Base-by-base conservation (phyloP, 2,888 invertebrate genomes). In the Luffia ferchaultella region DNA sequence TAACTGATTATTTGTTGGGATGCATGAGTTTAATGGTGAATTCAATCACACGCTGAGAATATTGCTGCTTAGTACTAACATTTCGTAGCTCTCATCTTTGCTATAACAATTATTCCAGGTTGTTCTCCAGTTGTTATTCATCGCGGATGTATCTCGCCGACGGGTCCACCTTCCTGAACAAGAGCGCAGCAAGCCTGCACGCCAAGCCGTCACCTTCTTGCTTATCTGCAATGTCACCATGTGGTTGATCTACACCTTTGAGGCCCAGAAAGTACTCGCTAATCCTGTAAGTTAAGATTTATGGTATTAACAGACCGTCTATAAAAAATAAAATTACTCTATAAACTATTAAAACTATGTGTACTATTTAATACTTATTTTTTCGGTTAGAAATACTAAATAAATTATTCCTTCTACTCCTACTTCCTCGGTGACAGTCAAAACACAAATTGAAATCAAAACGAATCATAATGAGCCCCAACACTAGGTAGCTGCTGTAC, bases 181-280 rank as follows among this genome's bases (percentile, higher is more conserved):
- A 69, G 96, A 96, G 70, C 90, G 93, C 61, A 93, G 93, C 73
- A 97, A 97, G 83, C 97, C 97, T 1, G 97, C 96, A 1, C 90
- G 97, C 53, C 97, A 97, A 73, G 92, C 96, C 54, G 96, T 98
- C 56, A 97, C 97, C 54, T 97, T 97, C 86, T 86, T 97, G 54
- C 88, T 97, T 54, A 96, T 97, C 69, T 95, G 95, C 80, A 97
- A 97, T 76, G 92, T 97, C 60, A 96, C 97, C 62, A 93, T 97
- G 92, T 97, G 97, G 93, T 91, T 96, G 58, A 94, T 97, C 65
- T 95, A 96, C 77, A 96, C 96, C 42, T 96, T 97, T 68, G 96
- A 97, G 79, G 93, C 93, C 59, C 95, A 95, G 78, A 96, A 96
- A 80, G 95, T 96, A 54, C 90, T 93, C 64, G 94, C 94, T 59